Conservation (phyloP, 2,113 vertebrate species). For the Ciconia maguari region DNA sequence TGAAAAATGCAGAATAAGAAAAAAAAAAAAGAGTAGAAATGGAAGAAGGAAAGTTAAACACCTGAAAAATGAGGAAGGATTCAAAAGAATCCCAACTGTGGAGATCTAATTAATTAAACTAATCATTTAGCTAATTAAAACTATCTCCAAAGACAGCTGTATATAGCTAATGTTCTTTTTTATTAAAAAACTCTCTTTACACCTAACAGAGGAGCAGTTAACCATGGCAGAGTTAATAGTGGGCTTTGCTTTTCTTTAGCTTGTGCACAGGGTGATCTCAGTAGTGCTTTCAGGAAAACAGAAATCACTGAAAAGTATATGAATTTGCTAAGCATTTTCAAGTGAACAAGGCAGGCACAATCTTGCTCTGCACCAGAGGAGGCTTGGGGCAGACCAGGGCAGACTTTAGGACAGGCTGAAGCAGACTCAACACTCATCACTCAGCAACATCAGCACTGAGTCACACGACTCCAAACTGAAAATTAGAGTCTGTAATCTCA, state of each 20-base stretch:
- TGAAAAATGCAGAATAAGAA: background rate
- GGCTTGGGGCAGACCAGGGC: background rate
- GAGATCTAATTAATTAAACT: background rate
- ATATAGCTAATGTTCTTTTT: background rate
- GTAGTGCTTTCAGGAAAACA: background rate
- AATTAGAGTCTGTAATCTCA: background rate
- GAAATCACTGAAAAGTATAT: background rate
- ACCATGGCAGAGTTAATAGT: background rate
- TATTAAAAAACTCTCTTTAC: background rate
- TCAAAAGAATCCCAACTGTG: background rate
- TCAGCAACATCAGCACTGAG: background rate
- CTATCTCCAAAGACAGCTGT: background rate
- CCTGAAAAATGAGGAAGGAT: background rate
- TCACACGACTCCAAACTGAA: background rate
- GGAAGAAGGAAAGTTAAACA: background rate
- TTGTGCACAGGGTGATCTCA: background rate
- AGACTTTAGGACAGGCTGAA: background rate
- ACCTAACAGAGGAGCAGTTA: background rate
- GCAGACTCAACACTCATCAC: background rate
- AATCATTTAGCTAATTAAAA: background rate
- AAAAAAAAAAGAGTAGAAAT: background rate
- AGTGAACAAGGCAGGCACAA: background rate
- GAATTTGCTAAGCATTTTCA: background rate
- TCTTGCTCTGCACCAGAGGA: background rate
- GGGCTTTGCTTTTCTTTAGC: background rate